These are phyloP conservation scores for Anthonomus grandis DNA, from an alignment of 1,140 invertebrate species.

Conservation along the genomic window DNA sequence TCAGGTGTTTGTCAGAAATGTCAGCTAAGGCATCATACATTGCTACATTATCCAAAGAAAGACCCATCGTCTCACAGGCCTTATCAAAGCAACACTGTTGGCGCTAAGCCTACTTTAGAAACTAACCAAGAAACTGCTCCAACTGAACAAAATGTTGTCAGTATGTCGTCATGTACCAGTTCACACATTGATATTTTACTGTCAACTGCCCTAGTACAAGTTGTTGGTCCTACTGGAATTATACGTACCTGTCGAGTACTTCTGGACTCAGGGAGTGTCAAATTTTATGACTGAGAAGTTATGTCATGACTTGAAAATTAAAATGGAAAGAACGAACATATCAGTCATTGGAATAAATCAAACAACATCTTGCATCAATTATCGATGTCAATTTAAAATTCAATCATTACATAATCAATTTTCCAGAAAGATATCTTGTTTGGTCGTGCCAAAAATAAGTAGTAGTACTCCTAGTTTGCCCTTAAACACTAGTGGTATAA, in stretches of 20 bases:
- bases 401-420: not conserved
- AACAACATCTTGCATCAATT: not conserved
- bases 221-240: not conserved
- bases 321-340: not conserved
- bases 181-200: no score
- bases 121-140: no score
- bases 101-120: not conserved
- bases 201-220: not conserved
- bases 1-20: not conserved
- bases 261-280: constrained; percentile 4
- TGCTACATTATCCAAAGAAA: no score
- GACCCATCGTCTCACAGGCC: no score
- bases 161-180: no score
- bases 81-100: not conserved
- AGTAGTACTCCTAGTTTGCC: not conserved
- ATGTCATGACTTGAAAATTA: not conserved
- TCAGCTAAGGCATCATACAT: not conserved
- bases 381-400: not conserved
- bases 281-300: constrained; percentile 3
- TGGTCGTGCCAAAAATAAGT: not conserved
- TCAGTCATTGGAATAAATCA: not conserved
- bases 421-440: not conserved
- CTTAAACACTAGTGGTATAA: not conserved
- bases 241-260: no score
- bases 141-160: no score